These are phyloP conservation scores for Bos taurus DNA, from an alignment of 2,113 vertebrate genomes.

Conservation along the genomic window ARS-UCD2.0 NC_037330.1:29626501-29627000, in stretches of 20 bases:
- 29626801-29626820: too few relatives aligned
- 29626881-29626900: too few relatives aligned
- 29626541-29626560: neutral
- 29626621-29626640: neutral
- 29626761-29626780: too few relatives aligned
- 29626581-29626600: neutral
- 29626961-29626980: neutral
- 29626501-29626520: neutral
- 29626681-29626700: neutral
- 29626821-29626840: too few relatives aligned
- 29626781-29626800: too few relatives aligned
- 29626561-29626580: neutral
- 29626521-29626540: neutral
- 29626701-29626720: neutral
- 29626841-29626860: too few relatives aligned
- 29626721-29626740: neutral
- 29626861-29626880: too few relatives aligned
- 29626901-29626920: neutral
- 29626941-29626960: neutral
- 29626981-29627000: rapidly evolving
- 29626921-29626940: neutral
- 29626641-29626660: neutral
- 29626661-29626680: neutral
- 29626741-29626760: too few relatives aligned
- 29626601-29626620: neutral